phyloP scores from a whole-genome alignment of 2,888 invertebrate species.

The Sclerodermus sp. region DNA sequence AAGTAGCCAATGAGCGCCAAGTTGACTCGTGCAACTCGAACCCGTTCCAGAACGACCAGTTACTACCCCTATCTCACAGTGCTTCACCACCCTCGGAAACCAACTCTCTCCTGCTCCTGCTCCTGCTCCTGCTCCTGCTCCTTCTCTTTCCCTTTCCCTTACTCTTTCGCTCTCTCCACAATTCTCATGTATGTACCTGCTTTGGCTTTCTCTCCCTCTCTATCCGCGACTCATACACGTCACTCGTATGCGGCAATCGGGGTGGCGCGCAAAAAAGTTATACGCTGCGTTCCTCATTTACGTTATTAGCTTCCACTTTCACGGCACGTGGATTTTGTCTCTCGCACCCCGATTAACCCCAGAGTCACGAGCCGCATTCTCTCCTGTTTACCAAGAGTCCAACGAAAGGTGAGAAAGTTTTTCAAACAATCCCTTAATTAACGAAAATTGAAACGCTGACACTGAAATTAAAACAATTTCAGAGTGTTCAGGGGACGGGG shows the following conservation, averaged over 20 bases:
- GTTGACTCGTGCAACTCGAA: conserved; percentile 31
- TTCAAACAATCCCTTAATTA: too few relatives aligned
- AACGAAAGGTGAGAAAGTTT: too few relatives aligned
- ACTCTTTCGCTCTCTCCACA: background rate
- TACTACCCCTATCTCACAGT: background rate
- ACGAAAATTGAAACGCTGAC: too few relatives aligned
- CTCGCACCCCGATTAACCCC: too few relatives aligned
- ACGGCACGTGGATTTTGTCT: background rate
- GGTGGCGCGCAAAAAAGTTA: conserved; percentile 10
- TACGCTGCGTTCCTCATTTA: conserved; percentile 21
- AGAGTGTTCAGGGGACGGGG: too few relatives aligned
- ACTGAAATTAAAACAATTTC: too few relatives aligned
- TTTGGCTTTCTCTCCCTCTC: background rate
- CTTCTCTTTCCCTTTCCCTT: background rate
- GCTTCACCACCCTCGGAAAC: too few relatives aligned
- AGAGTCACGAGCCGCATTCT: too few relatives aligned
- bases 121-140: conserved; percentile 4
- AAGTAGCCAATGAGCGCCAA: conserved; percentile 33
- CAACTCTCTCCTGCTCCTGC: background rate
- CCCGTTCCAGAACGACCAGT: conserved; percentile 23
- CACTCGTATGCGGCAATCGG: conserved; percentile 16
- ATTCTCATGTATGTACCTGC: background rate
- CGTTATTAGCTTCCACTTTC: conserved; percentile 24
- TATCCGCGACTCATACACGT: background rate
- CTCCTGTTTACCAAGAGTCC: too few relatives aligned